These are phyloP conservation scores for Drosophila stalkeri DNA, from an alignment of 2,888 invertebrate genomes.

Conservation along the genomic window DNA sequence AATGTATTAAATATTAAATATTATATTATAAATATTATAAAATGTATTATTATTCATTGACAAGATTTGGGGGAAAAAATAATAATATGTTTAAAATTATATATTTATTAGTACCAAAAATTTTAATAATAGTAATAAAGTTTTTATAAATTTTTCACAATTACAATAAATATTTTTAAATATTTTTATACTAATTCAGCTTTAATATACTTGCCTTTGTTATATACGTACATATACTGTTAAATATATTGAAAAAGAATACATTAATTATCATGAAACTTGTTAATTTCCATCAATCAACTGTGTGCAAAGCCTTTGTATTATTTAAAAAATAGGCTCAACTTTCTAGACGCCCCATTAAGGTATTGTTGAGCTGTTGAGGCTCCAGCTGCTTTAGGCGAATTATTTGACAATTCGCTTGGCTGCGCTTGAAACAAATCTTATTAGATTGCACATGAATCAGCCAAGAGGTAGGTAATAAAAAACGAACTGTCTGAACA, in stretches of 20 bases:
- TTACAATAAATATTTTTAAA: not conserved
- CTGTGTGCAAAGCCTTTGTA: conserved; percentile 16
- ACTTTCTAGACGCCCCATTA: not conserved
- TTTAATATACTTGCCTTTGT: not conserved
- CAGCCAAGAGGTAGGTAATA: conserved; percentile 63
- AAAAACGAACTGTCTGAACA: conserved; percentile 31
- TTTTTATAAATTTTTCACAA: too few relatives aligned
- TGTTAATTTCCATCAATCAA: conserved; percentile 18
- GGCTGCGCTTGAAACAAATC: conserved; percentile 66
- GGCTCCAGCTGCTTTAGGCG: conserved; percentile 5
- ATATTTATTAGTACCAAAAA: too few relatives aligned
- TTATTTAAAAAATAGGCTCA: not conserved
- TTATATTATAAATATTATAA: too few relatives aligned
- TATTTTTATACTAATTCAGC: not conserved
- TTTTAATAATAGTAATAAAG: too few relatives aligned
- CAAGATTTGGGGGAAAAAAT: too few relatives aligned
- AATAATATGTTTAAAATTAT: too few relatives aligned
- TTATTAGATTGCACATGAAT: conserved; percentile 69
- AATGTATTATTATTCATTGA: not conserved
- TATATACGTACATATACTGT: not conserved
- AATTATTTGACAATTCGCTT: conserved; percentile 34
- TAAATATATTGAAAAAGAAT: too few relatives aligned
- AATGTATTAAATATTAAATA: too few relatives aligned
- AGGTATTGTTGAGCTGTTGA: not conserved
- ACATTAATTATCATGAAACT: not conserved